Evolutionary conservation across 1,140 invertebrate genomes (phyloP), one percentile per base, ranked within the genome.

Genomic region (Belonocnema kinseyi): DNA sequence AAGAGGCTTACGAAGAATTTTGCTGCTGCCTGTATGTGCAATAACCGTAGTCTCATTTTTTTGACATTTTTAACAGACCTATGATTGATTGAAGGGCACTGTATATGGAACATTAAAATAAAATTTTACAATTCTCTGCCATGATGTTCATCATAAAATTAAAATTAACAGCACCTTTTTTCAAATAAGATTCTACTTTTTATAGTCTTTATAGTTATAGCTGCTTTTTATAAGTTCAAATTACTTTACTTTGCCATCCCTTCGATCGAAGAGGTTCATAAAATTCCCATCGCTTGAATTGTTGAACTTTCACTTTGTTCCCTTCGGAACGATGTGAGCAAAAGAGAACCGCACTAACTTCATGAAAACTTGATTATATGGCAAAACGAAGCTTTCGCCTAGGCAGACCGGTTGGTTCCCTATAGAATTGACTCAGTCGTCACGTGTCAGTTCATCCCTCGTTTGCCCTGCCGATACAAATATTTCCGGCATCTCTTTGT

Each of bases 221-320:
- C 7, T 46, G 61, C 61, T n/a, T 66, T 40, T 66, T 26, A 16
- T 10, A 40, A 66, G 61, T 66, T 40, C 5, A 46, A 14, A 40
- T 66, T 40, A 33, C 33, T 66, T 40, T 40, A 66, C 33, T 26
- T 66, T 66, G 26, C 33, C 14, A 33, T 66, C 26, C 61, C n/a
- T 46, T 46, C 33, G 40, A 46, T 66, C 5, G 40, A 40, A 66
- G 61, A 40, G n/a, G 61, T 40, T 66, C 33, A 16, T 66, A n/a
- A 66, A 66, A 66, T 12, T 14, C 40, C 61, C 61, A 66, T 66
- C 26, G 33, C 61, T 46, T 66, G 61, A 66, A 66, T 66, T 66
- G 61, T 66, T 66, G 61, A 66, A 66, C 61, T 66, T 66, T 66
- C 61, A 66, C 61, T 66, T 66, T 66, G 61, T 66, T 66, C 61